These are phyloP conservation scores for Microchirus variegatus DNA, from an alignment of 2,797 vertebrate genomes.

Conservation along the genomic window DNA sequence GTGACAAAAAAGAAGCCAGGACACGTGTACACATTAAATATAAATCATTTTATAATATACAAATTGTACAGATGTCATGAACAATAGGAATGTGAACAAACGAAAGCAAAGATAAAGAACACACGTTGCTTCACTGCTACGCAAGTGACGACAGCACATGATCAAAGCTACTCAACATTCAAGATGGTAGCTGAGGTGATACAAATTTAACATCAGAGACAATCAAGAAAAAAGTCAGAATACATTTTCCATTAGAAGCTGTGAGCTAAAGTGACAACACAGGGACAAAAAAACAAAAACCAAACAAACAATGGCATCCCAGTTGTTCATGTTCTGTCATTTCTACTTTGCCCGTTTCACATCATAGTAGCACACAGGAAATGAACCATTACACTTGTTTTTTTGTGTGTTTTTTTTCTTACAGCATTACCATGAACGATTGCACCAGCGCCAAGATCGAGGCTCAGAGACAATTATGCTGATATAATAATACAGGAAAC, in stretches of 20 bases:
- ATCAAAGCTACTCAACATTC: conserved; percentile 75
- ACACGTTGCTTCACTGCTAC: conserved; percentile 54
- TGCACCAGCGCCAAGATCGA: conserved; percentile 61
- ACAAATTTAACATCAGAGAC: conserved; percentile 57
- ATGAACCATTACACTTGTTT: conserved; percentile 55
- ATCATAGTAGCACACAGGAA: conserved; percentile 69
- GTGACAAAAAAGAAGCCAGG: conserved; percentile 41
- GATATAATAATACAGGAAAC: conserved; percentile 65
- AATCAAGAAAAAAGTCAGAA: conserved; percentile 32
- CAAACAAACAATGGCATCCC: conserved; percentile 44
- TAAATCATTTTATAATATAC: conserved; percentile 89
- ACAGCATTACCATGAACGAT: conserved; percentile 70
- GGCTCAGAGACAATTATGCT: conserved; percentile 69
- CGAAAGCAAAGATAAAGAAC: conserved; percentile 68
- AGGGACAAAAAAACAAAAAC: neutral
- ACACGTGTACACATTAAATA: conserved; percentile 81
- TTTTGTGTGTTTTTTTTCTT: conserved; percentile 24
- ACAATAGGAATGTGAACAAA: conserved; percentile 72
- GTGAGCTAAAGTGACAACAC: conserved; percentile 67
- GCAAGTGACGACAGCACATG: conserved; percentile 67
- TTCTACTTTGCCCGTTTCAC: conserved; percentile 58
- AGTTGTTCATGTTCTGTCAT: conserved; percentile 64
- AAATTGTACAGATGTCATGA: conserved; percentile 86
- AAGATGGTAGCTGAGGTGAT: conserved; percentile 68
- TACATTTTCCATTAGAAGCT: conserved; percentile 63